Conservation (phyloP, 2,888 invertebrate genomes). For the Aporophyla nigra region DNA sequence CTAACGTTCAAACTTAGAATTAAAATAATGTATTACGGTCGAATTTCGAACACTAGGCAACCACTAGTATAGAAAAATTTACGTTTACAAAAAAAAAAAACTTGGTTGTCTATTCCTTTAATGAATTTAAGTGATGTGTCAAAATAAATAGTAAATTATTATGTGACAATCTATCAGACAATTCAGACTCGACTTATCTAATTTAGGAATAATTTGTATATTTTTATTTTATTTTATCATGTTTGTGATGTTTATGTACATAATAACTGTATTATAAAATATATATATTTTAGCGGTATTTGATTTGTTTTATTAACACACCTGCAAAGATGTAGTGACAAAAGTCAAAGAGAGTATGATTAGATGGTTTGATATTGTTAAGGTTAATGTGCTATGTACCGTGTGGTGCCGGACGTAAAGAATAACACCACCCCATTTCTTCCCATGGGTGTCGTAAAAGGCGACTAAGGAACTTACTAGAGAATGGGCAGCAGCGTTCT, state of each 20-base stretch:
- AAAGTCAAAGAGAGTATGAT: background rate
- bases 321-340: background rate
- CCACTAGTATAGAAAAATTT: background rate
- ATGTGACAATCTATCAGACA: background rate
- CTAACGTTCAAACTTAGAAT: too few species aligned
- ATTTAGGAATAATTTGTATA: slow-evolving; percentile 14
- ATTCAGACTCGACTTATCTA: background rate
- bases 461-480: too few species aligned
- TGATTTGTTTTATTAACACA: background rate
- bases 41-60: too few species aligned
- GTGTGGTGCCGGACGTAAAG: too few species aligned
- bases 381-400: too few species aligned
- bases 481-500: too few species aligned
- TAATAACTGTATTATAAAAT: slow-evolving; percentile 1
- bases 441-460: too few species aligned
- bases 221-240: background rate
- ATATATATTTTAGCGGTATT: slow-evolving; percentile 15
- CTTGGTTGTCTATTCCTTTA: background rate
- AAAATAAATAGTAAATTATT: background rate
- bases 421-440: too few species aligned
- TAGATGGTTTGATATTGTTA: too few species aligned
- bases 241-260: slow-evolving; percentile 19
- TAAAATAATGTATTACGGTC: too few species aligned
- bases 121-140: background rate
- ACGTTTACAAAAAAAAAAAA: background rate